Evolutionary conservation across 1,140 invertebrate genomes (phyloP), one percentile per base, ranked within the genome.

Genomic region (Caerostris darwini): DNA sequence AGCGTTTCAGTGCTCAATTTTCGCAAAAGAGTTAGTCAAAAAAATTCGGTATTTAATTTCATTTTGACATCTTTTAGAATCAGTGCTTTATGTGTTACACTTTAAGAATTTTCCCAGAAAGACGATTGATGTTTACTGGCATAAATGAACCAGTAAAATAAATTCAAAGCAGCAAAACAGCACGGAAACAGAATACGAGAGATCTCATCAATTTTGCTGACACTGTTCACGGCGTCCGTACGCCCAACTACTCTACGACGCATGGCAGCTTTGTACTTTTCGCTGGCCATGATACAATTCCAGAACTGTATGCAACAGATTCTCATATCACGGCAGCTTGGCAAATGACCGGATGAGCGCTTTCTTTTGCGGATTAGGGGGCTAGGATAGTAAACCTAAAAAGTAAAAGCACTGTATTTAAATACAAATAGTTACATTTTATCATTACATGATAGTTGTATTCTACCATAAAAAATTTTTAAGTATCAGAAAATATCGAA

Each of bases 101-200:
- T 34, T 82, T 82, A 91, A 34, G 53, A 34, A 19, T 90, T 83
- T 85, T 90, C 88, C 88, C 93, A 86, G 34, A 59, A 69, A 3
- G 71, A 71, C 1, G 93, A 94, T n/a, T 94, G 88, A 58, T 90
- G 87, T 58, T 94, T 90, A 61, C 88, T 92, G 3, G 77, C 91
- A 50, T 98, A 98, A 67, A 97, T 96, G 94, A 98, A 96, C 98
- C 98, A 99, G 96, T 99, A 99, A 95, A 97, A 97, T 53, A 99
- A 95, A 95, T 99, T 99, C 71, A 99, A 97, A 0, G 98, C 96
- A 0, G 97, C 97, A 95, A 99, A 99, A 2, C 98, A 98, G 3
- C 98, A 97, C 3, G 98, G 98, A 96, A 99, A 99, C 19, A 98
- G 96, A 86, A 99, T 96, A 58, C 98, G 96, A 0, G 98, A 98